Evolutionary conservation across 2,113 vertebrate genomes (phyloP).

Genomic region (Thermophis baileyi): DNA sequence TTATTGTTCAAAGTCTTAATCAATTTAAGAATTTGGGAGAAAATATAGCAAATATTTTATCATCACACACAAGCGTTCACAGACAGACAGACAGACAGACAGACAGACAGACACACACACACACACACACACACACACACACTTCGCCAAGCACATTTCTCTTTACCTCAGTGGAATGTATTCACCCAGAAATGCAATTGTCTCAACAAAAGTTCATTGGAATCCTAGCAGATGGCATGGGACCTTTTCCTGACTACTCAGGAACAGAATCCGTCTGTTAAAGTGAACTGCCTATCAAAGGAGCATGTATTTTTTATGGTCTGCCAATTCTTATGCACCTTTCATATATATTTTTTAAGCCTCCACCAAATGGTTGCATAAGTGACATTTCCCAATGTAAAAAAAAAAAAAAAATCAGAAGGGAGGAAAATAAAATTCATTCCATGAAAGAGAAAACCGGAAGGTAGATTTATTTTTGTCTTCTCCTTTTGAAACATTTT

Average conservation of each 20-base stretch:
- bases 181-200: neutral
- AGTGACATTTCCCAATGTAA: neutral
- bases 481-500: neutral
- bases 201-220: neutral
- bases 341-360: neutral
- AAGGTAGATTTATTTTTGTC: neutral
- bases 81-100: too few relatives aligned
- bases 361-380: neutral
- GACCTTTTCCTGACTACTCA: neutral
- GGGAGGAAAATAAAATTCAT: neutral
- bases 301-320: conserved; percentile 5
- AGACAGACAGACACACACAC: neutral
- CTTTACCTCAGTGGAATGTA: neutral
- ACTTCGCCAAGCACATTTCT: neutral
- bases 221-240: conserved; percentile 16
- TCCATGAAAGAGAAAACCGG: neutral
- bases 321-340: conserved; percentile 2
- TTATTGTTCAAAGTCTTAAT: neutral
- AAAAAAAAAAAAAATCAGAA: neutral
- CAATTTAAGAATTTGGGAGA: neutral
- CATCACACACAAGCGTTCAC: neutral
- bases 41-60: neutral
- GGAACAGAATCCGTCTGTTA: conserved; percentile 11
- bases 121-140: neutral
- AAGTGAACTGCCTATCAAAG: neutral